Evolutionary conservation across 1,140 invertebrate genomes (phyloP), one percentile per base, ranked within the genome.

Genomic region (Ptiloglossa arizonensis): DNA sequence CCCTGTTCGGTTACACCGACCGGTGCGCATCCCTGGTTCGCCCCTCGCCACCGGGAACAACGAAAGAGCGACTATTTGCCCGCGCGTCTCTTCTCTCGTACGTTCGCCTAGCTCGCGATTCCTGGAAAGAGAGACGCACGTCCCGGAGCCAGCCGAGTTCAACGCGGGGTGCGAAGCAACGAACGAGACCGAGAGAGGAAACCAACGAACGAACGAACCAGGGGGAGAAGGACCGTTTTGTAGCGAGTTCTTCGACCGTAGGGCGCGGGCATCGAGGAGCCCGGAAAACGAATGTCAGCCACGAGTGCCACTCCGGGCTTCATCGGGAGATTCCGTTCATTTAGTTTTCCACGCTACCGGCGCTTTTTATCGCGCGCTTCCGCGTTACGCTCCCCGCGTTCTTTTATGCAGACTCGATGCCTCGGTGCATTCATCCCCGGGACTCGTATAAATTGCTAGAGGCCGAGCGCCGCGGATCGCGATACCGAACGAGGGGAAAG

Each of bases 11-110:
- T 83, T 83, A 82, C 81, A 50, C 46, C 50, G 50, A 5, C 48
- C 70, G 78, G 50, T 67, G 57, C 32, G 24, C 38, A 68, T 11
- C 9, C 41, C 13, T 41, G 9, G 35, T 11, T 56, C n/a, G n/a
- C 52, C 48, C 50, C 56, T 52, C 27, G n/a, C 5, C n/a, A 9
- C 2, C 29, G 11, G 63, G 79, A 44, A 54, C 62, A 82, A 44
- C 71, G 41, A 82, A 79, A 69, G 69, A 79, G 62, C 68, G 81
- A 82, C 81, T 82, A 83, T 83, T 83, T 83, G 80, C 68, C 56
- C 54, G 38, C 46, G 48, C 79, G 54, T 46, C 56, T 54, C 52
- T 54, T 48, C 13, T 32, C 29, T 67, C 48, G 60, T 69, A 63
- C 60, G 69, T 79, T 82, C 74, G 60, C 70, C 56, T 69, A 72